phyloP scores from a whole-genome alignment of 2,888 invertebrate genomes.

The Operophtera brumata region DNA sequence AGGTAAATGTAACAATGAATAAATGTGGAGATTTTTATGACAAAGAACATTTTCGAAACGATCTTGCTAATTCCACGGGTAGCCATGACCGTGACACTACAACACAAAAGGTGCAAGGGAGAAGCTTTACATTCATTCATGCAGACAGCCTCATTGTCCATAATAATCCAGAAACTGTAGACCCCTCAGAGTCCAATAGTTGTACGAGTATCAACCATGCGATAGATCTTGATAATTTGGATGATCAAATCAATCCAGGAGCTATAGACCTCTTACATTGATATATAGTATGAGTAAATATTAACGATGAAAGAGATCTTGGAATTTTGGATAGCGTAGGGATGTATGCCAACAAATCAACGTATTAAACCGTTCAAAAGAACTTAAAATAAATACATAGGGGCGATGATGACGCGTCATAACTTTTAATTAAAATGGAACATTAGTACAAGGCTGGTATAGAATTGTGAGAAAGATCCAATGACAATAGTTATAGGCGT shows the following conservation, averaged over 20 bases:
- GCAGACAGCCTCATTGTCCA: slow-evolving; percentile 61
- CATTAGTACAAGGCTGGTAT: slow-evolving; percentile 61
- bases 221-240: slow-evolving; percentile 51
- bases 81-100: slow-evolving; percentile 55
- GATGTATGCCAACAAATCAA: slow-evolving; percentile 69
- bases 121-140: slow-evolving; percentile 64
- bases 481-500: slow-evolving; percentile 57
- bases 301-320: slow-evolving; percentile 41
- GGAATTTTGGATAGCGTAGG: slow-evolving; percentile 49
- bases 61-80: slow-evolving; percentile 63
- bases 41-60: slow-evolving; percentile 56
- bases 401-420: slow-evolving; percentile 69
- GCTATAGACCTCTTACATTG: slow-evolving; percentile 35
- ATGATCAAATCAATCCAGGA: slow-evolving; percentile 11
- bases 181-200: slow-evolving; percentile 11
- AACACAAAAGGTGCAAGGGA: slow-evolving; percentile 56
- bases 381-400: slow-evolving; percentile 49
- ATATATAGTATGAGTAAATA: slow-evolving; percentile 23
- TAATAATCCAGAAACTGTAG: slow-evolving; percentile 31
- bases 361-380: slow-evolving; percentile 54
- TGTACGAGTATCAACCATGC: slow-evolving; percentile 11
- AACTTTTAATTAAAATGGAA: slow-evolving; percentile 76
- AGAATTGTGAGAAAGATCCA: slow-evolving; percentile 47
- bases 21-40: slow-evolving; percentile 44
- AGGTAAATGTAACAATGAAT: slow-evolving; percentile 46